phyloP scores from a whole-genome alignment of 2,888 invertebrate genomes.

The Syrphus vitripennis region DNA sequence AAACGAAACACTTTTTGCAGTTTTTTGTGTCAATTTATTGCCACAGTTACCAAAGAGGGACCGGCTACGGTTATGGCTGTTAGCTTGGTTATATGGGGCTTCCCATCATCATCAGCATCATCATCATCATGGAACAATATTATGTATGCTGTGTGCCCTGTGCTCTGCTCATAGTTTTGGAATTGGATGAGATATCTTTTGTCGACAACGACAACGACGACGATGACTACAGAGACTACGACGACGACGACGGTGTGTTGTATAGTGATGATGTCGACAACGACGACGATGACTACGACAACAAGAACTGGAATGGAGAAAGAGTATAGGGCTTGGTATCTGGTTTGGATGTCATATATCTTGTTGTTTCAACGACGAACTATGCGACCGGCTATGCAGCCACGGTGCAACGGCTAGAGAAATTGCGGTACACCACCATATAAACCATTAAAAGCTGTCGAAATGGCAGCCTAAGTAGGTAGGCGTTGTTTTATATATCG shows the following conservation, averaged over 20 bases:
- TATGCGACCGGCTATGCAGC: neutral
- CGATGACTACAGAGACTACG: neutral
- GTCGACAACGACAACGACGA: neutral
- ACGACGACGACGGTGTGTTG: neutral
- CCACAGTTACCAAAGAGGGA: slow-evolving; percentile 42
- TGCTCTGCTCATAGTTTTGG: slow-evolving; percentile 30
- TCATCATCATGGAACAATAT: slow-evolving; percentile 17
- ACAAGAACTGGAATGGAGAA: slow-evolving; percentile 1
- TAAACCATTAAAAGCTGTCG: slow-evolving; percentile 61
- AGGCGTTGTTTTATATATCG: slow-evolving; percentile 55
- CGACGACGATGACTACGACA: neutral
- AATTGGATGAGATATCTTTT: slow-evolving; percentile 55
- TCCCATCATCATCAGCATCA: slow-evolving; percentile 35
- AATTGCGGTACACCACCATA: slow-evolving; percentile 53
- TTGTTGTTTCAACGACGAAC: slow-evolving; percentile 28
- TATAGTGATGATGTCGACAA: slow-evolving; percentile 3
- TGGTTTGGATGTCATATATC: slow-evolving; percentile 61
- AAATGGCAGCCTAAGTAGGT: slow-evolving; percentile 52
- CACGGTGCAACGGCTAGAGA: slow-evolving; percentile 38
- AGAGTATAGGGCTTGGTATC: slow-evolving; percentile 44
- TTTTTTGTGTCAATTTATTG: slow-evolving; percentile 58
- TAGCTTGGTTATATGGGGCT: slow-evolving; percentile 51
- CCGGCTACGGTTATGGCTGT: neutral
- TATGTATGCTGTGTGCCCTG: slow-evolving; percentile 1
- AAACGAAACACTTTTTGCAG: slow-evolving; percentile 14